phyloP scores from a whole-genome alignment of 2,797 vertebrate genomes.

The Chanos chanos region DNA sequence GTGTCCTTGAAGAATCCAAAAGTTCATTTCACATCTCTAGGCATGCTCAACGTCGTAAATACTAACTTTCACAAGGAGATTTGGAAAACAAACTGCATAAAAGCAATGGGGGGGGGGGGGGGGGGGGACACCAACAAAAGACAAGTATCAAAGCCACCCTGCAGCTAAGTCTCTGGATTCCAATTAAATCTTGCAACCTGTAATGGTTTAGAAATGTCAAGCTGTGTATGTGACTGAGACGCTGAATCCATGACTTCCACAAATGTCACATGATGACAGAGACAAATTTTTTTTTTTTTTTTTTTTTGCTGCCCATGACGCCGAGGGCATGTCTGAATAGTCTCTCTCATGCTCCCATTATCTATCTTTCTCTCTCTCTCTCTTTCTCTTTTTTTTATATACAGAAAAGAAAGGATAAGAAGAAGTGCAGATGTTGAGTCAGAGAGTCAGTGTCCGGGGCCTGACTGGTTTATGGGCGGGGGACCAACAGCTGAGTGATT shows the following conservation, averaged over 20 bases:
- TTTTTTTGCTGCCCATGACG: conserved; percentile 12
- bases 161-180: background rate
- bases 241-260: conserved; percentile 17
- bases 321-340: conserved; percentile 32
- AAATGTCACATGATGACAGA: conserved; percentile 41
- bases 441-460: conserved; percentile 26
- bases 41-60: too few relatives aligned
- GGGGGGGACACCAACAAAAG: conserved; percentile 6
- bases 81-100: too few relatives aligned
- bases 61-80: too few relatives aligned
- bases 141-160: conserved; percentile 2
- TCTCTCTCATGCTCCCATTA: conserved; percentile 28
- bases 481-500: conserved; percentile 16
- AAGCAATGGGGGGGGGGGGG: too few relatives aligned
- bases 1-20: too few relatives aligned
- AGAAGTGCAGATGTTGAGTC: conserved; percentile 36
- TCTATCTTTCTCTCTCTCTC: conserved; percentile 13
- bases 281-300: conserved; percentile 13
- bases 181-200: background rate
- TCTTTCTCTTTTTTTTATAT: background rate
- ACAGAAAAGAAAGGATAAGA: conserved; percentile 23
- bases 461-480: background rate
- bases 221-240: background rate
- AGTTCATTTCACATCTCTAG: background rate
- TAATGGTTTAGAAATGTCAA: background rate